phyloP scores from a whole-genome alignment of 2,113 vertebrate species.

The Ictalurus punctatus region DNA sequence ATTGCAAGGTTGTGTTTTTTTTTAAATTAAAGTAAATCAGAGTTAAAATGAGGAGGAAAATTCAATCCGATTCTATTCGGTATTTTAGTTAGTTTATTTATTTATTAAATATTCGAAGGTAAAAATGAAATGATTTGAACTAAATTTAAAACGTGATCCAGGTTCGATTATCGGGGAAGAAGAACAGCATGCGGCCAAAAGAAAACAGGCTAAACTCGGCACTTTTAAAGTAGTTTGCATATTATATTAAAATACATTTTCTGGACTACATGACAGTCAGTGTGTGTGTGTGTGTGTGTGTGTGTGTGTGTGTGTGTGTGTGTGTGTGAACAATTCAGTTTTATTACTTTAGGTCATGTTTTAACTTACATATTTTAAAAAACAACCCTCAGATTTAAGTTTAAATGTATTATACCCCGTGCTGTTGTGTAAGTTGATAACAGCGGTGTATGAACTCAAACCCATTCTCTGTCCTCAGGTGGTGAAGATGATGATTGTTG shows the following conservation, averaged over 20 bases:
- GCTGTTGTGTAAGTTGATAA: background rate
- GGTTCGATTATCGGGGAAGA: background rate
- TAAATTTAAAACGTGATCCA: background rate
- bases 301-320: too few species aligned
- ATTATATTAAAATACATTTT: background rate
- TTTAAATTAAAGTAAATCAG: background rate
- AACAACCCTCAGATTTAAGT: background rate
- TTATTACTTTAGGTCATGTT: background rate
- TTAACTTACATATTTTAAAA: background rate
- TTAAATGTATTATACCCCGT: background rate
- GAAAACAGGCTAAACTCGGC: background rate
- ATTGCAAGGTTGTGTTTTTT: too few species aligned
- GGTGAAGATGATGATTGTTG: slow-evolving; percentile 62
- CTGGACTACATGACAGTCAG: background rate
- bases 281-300: background rate
- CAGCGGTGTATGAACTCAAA: background rate
- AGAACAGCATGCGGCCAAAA: background rate
- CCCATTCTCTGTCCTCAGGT: slow-evolving; percentile 38
- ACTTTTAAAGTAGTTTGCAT: background rate
- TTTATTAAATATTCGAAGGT: background rate
- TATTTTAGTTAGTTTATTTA: too few species aligned
- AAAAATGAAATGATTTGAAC: background rate
- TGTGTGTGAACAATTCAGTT: background rate
- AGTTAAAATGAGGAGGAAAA: background rate
- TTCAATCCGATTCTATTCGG: too few species aligned